These are phyloP conservation scores for Hippolais icterina DNA, from an alignment of 2,113 vertebrate genomes.

Conservation along the genomic window DNA sequence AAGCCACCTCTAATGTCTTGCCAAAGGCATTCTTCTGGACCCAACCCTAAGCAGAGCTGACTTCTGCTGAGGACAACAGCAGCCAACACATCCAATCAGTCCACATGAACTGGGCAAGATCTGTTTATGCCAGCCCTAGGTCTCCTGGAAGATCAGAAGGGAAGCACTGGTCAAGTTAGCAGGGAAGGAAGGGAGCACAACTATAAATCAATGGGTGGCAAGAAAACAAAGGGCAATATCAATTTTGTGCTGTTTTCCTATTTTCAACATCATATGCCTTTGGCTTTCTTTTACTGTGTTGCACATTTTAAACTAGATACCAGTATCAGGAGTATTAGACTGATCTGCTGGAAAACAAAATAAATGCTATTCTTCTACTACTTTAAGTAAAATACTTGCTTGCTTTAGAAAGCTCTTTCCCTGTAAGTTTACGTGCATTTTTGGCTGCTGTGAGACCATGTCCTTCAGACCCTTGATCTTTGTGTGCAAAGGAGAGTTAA, in stretches of 20 bases:
- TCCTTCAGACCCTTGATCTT: neutral
- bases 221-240: neutral
- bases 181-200: neutral
- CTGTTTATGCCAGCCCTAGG: neutral
- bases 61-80: neutral
- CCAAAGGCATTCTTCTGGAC: conserved; percentile 7
- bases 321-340: neutral
- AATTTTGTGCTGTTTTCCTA: neutral
- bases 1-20: neutral
- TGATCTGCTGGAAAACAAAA: neutral
- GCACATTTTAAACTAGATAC: neutral
- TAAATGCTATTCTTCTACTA: neutral
- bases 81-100: neutral
- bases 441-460: neutral
- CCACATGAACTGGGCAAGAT: neutral
- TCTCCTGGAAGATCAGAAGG: neutral
- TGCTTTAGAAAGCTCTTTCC: neutral
- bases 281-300: neutral
- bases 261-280: neutral
- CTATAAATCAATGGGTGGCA: neutral
- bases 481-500: neutral
- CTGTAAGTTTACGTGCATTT: neutral
- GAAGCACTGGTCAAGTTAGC: neutral
- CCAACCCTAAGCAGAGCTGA: neutral
- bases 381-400: neutral